Evolutionary conservation across 2,113 vertebrate species (phyloP).

Genomic region (Lontra canadensis): DNA sequence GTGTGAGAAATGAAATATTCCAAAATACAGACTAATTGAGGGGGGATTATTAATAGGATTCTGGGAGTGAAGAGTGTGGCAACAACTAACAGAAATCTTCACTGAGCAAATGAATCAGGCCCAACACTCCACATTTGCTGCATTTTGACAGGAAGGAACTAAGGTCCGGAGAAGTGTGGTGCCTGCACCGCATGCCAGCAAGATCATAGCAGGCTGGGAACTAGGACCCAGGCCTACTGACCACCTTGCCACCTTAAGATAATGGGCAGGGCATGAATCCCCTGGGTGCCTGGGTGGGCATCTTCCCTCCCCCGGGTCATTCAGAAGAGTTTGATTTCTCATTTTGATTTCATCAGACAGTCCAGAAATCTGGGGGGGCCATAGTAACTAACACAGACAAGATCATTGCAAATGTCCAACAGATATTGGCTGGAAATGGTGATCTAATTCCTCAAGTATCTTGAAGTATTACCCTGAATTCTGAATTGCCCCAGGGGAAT

Average conservation of each 20-base stretch:
- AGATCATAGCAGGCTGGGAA: not conserved
- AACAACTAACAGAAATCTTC: not conserved
- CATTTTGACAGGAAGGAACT: not conserved
- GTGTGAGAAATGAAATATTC: not conserved
- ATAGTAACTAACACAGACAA: not conserved
- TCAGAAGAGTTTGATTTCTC: not conserved
- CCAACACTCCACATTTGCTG: not conserved
- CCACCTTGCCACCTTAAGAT: not conserved
- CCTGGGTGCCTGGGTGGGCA: not conserved
- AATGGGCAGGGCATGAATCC: not conserved
- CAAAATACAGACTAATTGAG: not conserved
- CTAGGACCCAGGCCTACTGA: not conserved
- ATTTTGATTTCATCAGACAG: not conserved
- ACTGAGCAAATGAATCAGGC: not conserved
- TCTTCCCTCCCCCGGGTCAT: not conserved
- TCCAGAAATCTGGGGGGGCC: not conserved
- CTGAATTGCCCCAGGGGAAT: not conserved
- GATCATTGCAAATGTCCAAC: not conserved
- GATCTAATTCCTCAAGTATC: not conserved
- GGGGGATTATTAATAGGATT: not conserved
- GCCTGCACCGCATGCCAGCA: fast-evolving
- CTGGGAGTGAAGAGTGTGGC: not conserved
- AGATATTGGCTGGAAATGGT: not conserved
- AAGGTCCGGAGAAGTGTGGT: not conserved
- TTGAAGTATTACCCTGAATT: not conserved